Percentiles rank a stretch among this genome's conserved stretches.
phyloP scores from a whole-genome alignment of 2,888 invertebrate species.

The Rhagophthalmus giganteus region DNA sequence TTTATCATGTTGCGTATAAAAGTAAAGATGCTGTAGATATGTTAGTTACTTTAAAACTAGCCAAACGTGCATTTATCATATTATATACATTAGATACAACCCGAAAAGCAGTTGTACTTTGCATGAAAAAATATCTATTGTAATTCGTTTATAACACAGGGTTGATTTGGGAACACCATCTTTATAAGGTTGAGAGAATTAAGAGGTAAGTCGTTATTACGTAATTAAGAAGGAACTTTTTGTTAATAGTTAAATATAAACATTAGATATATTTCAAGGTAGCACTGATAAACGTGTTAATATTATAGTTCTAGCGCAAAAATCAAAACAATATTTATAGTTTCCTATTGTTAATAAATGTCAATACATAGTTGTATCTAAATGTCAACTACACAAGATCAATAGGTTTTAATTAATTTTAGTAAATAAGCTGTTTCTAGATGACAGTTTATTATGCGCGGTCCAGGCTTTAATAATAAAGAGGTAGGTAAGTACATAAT shows the following conservation, averaged over 20 bases:
- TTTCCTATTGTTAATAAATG: conserved; percentile 19
- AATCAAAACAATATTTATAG: conserved; percentile 21
- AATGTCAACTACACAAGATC: conserved; percentile 16
- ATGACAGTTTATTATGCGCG: conserved; percentile 35
- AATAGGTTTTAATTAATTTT: conserved; percentile 29
- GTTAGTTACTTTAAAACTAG: too few relatives aligned
- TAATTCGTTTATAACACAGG: conserved; percentile 35
- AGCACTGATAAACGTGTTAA: conserved; percentile 12
- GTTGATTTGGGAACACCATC: conserved; percentile 41
- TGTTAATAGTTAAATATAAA: conserved; percentile 5
- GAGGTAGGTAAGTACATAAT: conserved; percentile 11
- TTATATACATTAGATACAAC: conserved; percentile 1
- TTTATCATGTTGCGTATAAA: too few relatives aligned
- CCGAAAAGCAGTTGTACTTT: conserved; percentile 1
- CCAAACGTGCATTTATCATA: not conserved
- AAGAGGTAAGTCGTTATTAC: conserved; percentile 2
- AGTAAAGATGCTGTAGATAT: too few relatives aligned
- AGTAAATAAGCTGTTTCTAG: conserved; percentile 33
- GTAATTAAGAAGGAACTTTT: not conserved
- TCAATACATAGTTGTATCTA: conserved; percentile 24
- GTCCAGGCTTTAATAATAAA: conserved; percentile 39
- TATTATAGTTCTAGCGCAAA: conserved; percentile 15
- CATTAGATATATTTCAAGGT: conserved; percentile 5
- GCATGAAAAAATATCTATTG: too few relatives aligned
- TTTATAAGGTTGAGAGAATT: conserved; percentile 14